These are phyloP conservation scores for Tetrax tetrax DNA, from an alignment of 2,113 vertebrate species.

Conservation along the genomic window DNA sequence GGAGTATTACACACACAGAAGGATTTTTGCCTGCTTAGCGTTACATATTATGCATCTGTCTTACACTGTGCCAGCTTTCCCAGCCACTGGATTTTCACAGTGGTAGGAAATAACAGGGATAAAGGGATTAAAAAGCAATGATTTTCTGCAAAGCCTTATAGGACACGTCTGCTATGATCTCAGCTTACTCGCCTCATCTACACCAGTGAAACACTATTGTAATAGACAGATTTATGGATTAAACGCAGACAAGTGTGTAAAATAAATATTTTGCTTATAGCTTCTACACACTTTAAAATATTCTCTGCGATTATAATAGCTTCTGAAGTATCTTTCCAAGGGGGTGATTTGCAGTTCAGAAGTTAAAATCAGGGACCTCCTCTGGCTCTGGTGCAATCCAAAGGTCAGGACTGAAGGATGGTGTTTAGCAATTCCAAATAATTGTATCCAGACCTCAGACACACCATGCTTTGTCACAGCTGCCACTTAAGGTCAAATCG, in stretches of 20 bases:
- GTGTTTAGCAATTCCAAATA: constrained; percentile 22
- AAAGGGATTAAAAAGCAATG: constrained; percentile 70
- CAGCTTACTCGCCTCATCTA: constrained; percentile 48
- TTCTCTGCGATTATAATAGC: neutral
- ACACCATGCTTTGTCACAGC: neutral
- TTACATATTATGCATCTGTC: constrained; percentile 22
- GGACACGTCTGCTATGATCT: constrained; percentile 60
- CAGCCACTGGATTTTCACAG: constrained; percentile 46
- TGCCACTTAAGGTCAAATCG: constrained; percentile 20
- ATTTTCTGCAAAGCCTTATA: constrained; percentile 61
- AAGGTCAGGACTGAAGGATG: neutral
- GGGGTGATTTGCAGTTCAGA: constrained; percentile 32
- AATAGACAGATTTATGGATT: constrained; percentile 29
- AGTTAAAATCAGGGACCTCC: constrained; percentile 25
- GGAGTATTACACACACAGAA: constrained; percentile 30
- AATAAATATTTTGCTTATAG: constrained; percentile 46
- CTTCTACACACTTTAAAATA: neutral
- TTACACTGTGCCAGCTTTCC: constrained; percentile 33
- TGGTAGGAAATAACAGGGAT: constrained; percentile 54
- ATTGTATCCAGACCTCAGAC: constrained; percentile 9
- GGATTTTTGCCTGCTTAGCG: constrained; percentile 56
- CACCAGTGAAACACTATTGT: constrained; percentile 5
- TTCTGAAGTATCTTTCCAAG: neutral
- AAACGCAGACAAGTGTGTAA: constrained; percentile 55
- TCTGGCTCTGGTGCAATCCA: neutral